Conservation (phyloP, 2,113 vertebrate species). For the Brevimyrus niger region DNA sequence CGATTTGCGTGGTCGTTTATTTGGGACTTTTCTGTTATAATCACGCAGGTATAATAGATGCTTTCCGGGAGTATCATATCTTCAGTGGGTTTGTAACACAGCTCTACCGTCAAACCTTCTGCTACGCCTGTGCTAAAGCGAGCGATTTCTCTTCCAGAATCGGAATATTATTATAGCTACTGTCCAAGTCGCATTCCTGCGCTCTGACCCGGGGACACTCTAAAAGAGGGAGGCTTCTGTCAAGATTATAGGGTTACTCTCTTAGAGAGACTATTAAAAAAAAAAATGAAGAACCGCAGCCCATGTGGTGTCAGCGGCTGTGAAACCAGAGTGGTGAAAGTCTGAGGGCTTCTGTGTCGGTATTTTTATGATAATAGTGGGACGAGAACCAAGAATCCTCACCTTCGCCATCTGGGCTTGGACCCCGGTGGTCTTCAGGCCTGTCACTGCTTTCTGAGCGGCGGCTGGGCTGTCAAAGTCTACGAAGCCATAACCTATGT, state of each 20-base stretch:
- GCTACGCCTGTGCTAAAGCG: not conserved
- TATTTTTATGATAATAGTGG: not conserved
- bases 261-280: not conserved
- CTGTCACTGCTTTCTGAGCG: slow-evolving; percentile 93
- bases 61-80: not conserved
- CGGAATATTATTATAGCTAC: not conserved
- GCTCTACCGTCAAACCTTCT: not conserved
- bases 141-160: not conserved
- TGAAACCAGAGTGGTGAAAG: not conserved
- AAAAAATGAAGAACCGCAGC: not conserved
- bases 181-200: not conserved
- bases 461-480: slow-evolving; percentile 95
- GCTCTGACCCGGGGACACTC: not conserved
- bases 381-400: slow-evolving; percentile 37
- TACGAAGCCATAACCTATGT: slow-evolving; percentile 92
- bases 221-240: not conserved
- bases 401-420: slow-evolving; percentile 99
- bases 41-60: not conserved
- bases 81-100: not conserved
- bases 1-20: not conserved
- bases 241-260: not conserved
- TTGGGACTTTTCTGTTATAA: not conserved
- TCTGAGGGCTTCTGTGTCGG: not conserved
- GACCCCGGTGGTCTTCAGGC: slow-evolving; percentile 85
- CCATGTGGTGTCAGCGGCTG: not conserved